Conservation (phyloP, 1,140 invertebrate species). For the Camponotus vicinus region DNA sequence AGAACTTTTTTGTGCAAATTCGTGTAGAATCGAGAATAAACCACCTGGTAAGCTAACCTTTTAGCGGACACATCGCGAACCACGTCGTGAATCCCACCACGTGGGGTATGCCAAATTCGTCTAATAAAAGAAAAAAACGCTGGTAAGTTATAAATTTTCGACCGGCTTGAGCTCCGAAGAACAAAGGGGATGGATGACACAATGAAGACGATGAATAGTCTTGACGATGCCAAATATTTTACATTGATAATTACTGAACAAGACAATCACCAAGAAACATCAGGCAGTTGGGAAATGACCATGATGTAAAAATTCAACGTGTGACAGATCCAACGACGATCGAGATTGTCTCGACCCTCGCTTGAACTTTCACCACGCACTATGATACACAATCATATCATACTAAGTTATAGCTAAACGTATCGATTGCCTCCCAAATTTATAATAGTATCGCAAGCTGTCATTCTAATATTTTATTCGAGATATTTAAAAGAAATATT, state of each 20-base stretch:
- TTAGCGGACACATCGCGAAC: conserved; percentile 87
- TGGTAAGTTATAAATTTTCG: conserved; percentile 46
- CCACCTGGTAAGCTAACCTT: conserved; percentile 85
- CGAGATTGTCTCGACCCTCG: conserved; percentile 35
- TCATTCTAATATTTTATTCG: neutral
- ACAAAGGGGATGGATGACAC: conserved; percentile 16
- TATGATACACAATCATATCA: conserved; percentile 44
- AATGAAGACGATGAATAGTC: conserved; percentile 25
- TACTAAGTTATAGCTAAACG: conserved; percentile 45
- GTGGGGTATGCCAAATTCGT: conserved; percentile 83
- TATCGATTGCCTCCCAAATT: conserved; percentile 50
- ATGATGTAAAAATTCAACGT: conserved; percentile 42
- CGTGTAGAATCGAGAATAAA: conserved; percentile 61
- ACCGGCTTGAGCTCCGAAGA: conserved; percentile 9
- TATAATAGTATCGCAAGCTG: neutral
- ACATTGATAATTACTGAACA: conserved; percentile 39
- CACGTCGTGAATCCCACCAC: conserved; percentile 88
- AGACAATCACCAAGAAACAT: conserved; percentile 53
- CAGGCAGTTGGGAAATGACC: conserved; percentile 43
- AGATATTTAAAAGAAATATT: neutral
- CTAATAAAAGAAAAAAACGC: conserved; percentile 75
- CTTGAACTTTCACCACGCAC: conserved; percentile 27
- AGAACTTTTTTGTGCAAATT: conserved; percentile 51
- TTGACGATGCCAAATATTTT: conserved; percentile 28
- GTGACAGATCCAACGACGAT: conserved; percentile 44